Conservation (phyloP, 2,888 invertebrate genomes). For the Watsonalla cultraria region DNA sequence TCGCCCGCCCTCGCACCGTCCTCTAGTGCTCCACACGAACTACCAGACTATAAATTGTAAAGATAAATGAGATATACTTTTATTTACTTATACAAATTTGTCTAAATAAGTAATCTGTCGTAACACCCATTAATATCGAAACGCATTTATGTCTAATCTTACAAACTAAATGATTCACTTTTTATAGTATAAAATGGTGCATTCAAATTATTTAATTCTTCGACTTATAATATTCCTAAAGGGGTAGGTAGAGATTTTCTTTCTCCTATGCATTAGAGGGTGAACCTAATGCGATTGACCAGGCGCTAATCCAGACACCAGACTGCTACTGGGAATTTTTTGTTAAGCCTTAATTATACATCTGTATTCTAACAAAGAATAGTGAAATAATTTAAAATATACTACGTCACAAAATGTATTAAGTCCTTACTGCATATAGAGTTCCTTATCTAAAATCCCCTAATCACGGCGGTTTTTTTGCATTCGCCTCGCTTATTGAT, state of each 20-base stretch:
- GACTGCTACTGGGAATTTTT: too few species aligned
- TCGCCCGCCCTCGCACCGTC: slow-evolving; percentile 55
- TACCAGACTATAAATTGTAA: slow-evolving; percentile 62
- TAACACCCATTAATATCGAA: slow-evolving; percentile 61
- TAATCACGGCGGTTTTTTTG: slow-evolving; percentile 4
- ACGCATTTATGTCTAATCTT: slow-evolving; percentile 45
- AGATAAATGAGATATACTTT: slow-evolving; percentile 71
- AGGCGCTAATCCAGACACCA: too few species aligned
- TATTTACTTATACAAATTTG: slow-evolving; percentile 65
- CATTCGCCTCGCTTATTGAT: slow-evolving; percentile 44
- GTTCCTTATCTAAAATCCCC: neutral
- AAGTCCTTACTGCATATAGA: neutral
- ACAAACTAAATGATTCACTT: slow-evolving; percentile 41
- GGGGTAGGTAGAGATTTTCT: too few species aligned
- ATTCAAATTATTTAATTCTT: too few species aligned
- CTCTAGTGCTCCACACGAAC: slow-evolving; percentile 49
- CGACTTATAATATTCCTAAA: too few species aligned
- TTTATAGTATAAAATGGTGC: slow-evolving; percentile 29
- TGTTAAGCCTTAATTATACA: too few species aligned
- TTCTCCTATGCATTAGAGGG: too few species aligned
- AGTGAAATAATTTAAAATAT: too few species aligned
- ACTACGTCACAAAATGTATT: neutral
- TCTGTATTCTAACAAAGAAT: too few species aligned
- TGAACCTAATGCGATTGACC: too few species aligned
- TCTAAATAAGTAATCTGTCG: slow-evolving; percentile 64